Conservation (phyloP, 2,888 invertebrate species). For the Drosophila mulleri region DNA sequence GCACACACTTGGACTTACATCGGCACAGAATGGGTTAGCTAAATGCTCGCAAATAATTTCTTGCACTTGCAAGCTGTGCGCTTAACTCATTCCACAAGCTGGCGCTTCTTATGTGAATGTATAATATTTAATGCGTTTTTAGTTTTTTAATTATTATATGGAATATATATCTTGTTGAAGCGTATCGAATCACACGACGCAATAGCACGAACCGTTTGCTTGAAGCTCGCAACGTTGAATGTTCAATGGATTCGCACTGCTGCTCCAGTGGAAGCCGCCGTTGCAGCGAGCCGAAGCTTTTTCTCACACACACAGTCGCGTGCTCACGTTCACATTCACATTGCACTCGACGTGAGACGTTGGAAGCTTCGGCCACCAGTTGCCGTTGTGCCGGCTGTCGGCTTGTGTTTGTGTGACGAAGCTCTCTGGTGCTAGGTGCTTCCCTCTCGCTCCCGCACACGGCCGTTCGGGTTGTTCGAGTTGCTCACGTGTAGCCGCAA, state of each 20-base stretch:
- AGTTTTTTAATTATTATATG: not conserved
- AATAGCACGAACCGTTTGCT: conserved; percentile 60
- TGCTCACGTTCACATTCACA: conserved; percentile 53
- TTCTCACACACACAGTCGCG: conserved; percentile 42
- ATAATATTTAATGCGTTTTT: not conserved
- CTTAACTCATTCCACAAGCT: conserved; percentile 5
- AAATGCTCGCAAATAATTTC: not conserved
- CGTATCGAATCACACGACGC: conserved; percentile 8
- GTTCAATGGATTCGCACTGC: conserved; percentile 34
- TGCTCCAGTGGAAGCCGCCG: conserved; percentile 17
- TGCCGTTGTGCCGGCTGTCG: conserved; percentile 28
- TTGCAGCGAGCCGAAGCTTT: conserved; percentile 29
- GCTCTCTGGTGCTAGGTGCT: conserved; percentile 16
- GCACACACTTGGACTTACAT: conserved; percentile 14
- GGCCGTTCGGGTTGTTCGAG: conserved; percentile 7
- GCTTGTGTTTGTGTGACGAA: conserved; percentile 15
- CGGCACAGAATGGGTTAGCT: not conserved
- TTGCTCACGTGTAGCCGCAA: conserved; percentile 79
- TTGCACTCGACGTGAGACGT: conserved; percentile 65
- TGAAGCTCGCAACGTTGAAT: conserved; percentile 65
- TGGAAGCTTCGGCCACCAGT: conserved; percentile 45
- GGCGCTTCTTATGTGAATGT: not conserved
- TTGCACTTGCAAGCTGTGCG: not conserved
- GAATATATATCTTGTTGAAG: not conserved
- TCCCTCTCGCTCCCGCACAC: conserved; percentile 28